Conservation (phyloP, 2,888 invertebrate genomes). For the Siphonodentalium dalli region DNA sequence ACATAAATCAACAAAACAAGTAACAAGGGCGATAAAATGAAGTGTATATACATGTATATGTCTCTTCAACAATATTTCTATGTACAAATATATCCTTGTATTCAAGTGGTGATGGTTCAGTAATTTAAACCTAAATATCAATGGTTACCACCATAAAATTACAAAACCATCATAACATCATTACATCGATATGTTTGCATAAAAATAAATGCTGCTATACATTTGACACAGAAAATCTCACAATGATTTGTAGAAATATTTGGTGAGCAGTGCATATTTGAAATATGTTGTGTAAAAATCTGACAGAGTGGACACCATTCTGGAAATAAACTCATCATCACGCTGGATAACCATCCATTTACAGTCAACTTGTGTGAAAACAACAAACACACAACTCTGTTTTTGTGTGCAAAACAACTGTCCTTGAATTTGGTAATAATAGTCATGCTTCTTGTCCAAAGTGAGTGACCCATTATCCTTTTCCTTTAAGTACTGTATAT, state of each 20-base stretch:
- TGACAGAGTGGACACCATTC: slow-evolving; percentile 17
- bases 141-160: too few species aligned
- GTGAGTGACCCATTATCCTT: background rate
- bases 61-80: background rate
- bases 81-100: too few species aligned
- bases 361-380: slow-evolving; percentile 23
- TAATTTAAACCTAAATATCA: too few species aligned
- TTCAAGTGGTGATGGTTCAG: too few species aligned
- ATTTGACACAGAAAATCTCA: too few species aligned
- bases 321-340: slow-evolving; percentile 19
- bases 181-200: too few species aligned
- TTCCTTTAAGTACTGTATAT: slow-evolving; percentile 13
- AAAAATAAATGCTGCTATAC: too few species aligned
- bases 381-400: slow-evolving; percentile 19
- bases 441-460: slow-evolving; percentile 15
- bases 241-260: slow-evolving; percentile 13
- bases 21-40: too few species aligned
- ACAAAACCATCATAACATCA: too few species aligned
- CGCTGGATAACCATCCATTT: slow-evolving; percentile 9
- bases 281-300: slow-evolving; percentile 17
- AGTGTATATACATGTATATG: background rate
- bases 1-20: too few species aligned
- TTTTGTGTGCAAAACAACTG: slow-evolving; percentile 21
- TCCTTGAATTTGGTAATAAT: slow-evolving; percentile 26
- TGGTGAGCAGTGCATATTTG: slow-evolving; percentile 13